Conservation (phyloP, 2,888 invertebrate species). For the Cyclophora albipunctata region DNA sequence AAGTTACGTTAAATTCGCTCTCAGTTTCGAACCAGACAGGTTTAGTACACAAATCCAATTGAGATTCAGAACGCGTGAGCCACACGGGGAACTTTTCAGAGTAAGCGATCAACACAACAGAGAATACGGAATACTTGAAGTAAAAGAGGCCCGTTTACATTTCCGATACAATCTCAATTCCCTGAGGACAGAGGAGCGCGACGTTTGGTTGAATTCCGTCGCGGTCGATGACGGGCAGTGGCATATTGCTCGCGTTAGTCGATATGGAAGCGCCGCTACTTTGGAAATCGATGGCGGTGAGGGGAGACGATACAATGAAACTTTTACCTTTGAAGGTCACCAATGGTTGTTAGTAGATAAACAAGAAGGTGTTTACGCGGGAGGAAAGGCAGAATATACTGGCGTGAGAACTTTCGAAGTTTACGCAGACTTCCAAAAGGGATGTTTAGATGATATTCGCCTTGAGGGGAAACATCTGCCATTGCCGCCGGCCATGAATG, state of each 20-base stretch:
- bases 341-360: constrained; percentile 95
- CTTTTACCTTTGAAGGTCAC: constrained; percentile 91
- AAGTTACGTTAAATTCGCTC: constrained; percentile 97
- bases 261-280: constrained; percentile 94
- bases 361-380: constrained; percentile 96
- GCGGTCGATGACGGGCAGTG: constrained; percentile 97
- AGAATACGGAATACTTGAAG: constrained; percentile 94
- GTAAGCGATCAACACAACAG: constrained; percentile 95
- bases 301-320: constrained; percentile 94
- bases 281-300: constrained; percentile 96
- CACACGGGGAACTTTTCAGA: constrained; percentile 93
- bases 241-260: constrained; percentile 94
- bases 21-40: constrained; percentile 94
- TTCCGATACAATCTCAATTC: constrained; percentile 96
- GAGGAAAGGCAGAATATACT: constrained; percentile 96
- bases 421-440: constrained; percentile 95
- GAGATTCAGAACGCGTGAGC: constrained; percentile 94
- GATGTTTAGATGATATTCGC: constrained; percentile 82
- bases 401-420: constrained; percentile 96
- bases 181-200: constrained; percentile 90
- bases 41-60: constrained; percentile 95
- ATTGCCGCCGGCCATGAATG: constrained; percentile 94
- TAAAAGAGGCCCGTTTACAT: constrained; percentile 91
- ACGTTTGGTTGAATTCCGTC: constrained; percentile 92
- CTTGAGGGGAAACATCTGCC: constrained; percentile 96